A percentile compares a stretch with the other conserved stretches of the same genome.
Evolutionary conservation across 2,888 invertebrate species (phyloP).

Genomic region (Lepidochrysops patricia): DNA sequence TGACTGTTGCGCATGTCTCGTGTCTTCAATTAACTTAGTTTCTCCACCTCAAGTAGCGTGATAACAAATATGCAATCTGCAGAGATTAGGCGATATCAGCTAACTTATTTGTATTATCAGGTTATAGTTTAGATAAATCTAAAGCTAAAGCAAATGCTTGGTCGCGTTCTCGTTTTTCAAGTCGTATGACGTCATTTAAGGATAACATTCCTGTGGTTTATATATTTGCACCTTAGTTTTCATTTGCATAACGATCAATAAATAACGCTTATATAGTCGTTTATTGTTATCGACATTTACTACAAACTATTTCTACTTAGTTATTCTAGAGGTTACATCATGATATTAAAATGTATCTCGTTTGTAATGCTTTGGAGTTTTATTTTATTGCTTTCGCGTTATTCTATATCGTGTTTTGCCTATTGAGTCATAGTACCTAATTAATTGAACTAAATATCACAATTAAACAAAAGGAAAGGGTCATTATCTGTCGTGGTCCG

Average conservation of each 20-base stretch:
- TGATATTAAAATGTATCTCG: background rate
- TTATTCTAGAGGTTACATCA: background rate
- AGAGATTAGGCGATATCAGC: conserved; percentile 25
- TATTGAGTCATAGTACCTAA: background rate
- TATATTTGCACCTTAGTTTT: conserved; percentile 14
- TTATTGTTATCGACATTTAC: conserved; percentile 13
- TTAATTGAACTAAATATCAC: background rate
- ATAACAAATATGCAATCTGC: background rate
- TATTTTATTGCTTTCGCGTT: background rate
- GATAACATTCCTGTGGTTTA: conserved; percentile 21
- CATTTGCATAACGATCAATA: conserved; percentile 15
- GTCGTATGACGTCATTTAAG: conserved; percentile 28
- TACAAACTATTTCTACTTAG: background rate
- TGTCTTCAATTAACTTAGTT: background rate
- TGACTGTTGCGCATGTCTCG: background rate
- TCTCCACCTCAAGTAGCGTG: background rate
- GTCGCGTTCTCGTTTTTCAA: conserved; percentile 25
- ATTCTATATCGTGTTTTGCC: background rate
- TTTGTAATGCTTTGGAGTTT: no score
- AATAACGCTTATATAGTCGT: conserved; percentile 15
- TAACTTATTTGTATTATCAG: conserved; percentile 16
- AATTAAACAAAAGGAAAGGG: background rate
- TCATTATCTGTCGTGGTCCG: background rate
- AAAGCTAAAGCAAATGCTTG: conserved; percentile 37
- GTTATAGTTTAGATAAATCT: conserved; percentile 33